Evolutionary conservation across 2,888 invertebrate genomes (phyloP).

Genomic region (Harpagoxenus sublaevis): DNA sequence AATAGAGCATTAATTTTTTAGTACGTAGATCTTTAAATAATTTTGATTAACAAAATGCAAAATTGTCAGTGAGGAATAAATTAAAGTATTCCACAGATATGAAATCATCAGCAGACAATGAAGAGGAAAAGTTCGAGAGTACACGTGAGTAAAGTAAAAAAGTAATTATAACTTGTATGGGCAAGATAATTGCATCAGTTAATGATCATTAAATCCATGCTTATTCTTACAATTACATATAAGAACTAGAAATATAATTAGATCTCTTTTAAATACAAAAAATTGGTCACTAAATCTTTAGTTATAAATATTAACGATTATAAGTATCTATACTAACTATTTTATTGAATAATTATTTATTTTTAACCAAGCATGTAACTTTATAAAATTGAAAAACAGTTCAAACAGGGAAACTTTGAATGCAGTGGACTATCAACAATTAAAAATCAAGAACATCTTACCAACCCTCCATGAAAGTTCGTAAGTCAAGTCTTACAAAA

Average conservation of each 20-base stretch:
- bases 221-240: background rate
- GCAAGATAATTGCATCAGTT: background rate
- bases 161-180: background rate
- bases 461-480: background rate
- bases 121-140: background rate
- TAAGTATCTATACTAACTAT: background rate
- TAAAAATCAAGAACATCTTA: background rate
- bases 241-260: background rate
- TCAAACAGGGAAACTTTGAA: background rate
- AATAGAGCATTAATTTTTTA: background rate
- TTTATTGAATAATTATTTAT: background rate
- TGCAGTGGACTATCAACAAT: background rate
- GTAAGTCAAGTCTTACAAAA: conserved; percentile 20
- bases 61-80: conserved; percentile 5
- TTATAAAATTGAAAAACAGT: background rate
- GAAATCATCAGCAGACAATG: background rate
- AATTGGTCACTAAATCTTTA: background rate
- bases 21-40: background rate
- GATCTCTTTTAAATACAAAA: background rate
- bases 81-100: background rate
- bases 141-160: conserved; percentile 5
- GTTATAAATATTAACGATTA: background rate
- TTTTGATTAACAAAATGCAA: conserved; percentile 18
- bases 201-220: background rate
- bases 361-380: background rate